phyloP scores from a whole-genome alignment of 2,797 vertebrate species.

The Lagorchestes hirsutus region DNA sequence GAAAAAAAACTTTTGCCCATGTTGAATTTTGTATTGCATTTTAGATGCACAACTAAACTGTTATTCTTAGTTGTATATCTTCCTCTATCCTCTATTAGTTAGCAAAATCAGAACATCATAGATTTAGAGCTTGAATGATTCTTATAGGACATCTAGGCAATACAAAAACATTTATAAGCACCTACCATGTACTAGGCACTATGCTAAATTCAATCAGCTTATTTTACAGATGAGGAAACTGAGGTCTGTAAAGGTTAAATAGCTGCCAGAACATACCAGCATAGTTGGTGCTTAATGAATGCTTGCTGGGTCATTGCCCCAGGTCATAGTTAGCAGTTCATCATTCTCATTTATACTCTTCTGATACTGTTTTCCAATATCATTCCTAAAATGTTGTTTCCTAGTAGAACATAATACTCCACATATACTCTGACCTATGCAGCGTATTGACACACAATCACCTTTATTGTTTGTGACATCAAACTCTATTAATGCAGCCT shows the following conservation, averaged over 20 bases:
- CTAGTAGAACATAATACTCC: neutral
- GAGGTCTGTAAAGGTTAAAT: neutral
- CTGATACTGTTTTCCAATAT: neutral
- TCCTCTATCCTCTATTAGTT: too few species aligned
- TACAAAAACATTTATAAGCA: neutral
- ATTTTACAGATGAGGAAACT: neutral
- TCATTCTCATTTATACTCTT: neutral
- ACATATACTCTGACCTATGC: neutral
- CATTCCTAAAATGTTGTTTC: neutral
- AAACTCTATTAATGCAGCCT: neutral
- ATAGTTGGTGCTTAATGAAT: neutral
- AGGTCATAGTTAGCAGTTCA: neutral
- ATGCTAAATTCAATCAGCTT: neutral
- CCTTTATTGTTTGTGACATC: neutral
- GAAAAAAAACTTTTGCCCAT: too few species aligned
- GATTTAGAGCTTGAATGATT: neutral
- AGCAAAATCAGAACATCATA: neutral
- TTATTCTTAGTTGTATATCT: too few species aligned
- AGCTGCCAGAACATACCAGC: neutral
- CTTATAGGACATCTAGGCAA: neutral
- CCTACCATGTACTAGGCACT: neutral
- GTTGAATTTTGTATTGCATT: too few species aligned
- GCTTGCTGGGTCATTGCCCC: neutral
- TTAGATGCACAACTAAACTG: too few species aligned
- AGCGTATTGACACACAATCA: neutral